Evolutionary conservation across 2,888 invertebrate species (phyloP).

Genomic region (Nomada lathburiana): DNA sequence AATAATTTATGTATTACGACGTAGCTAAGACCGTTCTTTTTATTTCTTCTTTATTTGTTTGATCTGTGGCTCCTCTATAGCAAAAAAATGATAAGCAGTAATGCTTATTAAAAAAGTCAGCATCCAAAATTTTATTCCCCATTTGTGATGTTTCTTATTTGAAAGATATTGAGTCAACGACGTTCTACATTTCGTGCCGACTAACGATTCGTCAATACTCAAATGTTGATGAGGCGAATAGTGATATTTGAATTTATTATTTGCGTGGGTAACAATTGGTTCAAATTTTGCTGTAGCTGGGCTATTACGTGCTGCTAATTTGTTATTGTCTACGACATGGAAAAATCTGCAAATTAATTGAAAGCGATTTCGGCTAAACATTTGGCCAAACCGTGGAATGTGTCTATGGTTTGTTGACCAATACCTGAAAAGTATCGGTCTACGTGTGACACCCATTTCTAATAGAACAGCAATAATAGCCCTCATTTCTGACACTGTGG

Average conservation of each 20-base stretch:
- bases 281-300: constrained; percentile 62
- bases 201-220: constrained; percentile 70
- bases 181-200: constrained; percentile 67
- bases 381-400: constrained; percentile 55
- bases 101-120: constrained; percentile 62
- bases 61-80: constrained; percentile 31
- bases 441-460: constrained; percentile 54
- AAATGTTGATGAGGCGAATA: constrained; percentile 67
- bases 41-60: constrained; percentile 34
- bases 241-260: constrained; percentile 65
- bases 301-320: constrained; percentile 55
- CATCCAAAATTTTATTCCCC: constrained; percentile 70
- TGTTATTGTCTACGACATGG: constrained; percentile 49
- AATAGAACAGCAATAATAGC: constrained; percentile 48
- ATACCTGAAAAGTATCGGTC: constrained; percentile 52
- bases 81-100: constrained; percentile 44
- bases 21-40: constrained; percentile 14
- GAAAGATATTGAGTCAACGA: constrained; percentile 68
- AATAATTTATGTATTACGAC: constrained; percentile 44
- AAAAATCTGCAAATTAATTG: constrained; percentile 53
- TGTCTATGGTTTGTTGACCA: constrained; percentile 50
- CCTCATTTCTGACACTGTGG: constrained; percentile 39
- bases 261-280: constrained; percentile 69
- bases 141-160: constrained; percentile 72
- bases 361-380: constrained; percentile 38